Percentiles rank a stretch among this genome's conserved stretches.
phyloP scores from a whole-genome alignment of 2,888 invertebrate species.

The Crossocerus cetratus region DNA sequence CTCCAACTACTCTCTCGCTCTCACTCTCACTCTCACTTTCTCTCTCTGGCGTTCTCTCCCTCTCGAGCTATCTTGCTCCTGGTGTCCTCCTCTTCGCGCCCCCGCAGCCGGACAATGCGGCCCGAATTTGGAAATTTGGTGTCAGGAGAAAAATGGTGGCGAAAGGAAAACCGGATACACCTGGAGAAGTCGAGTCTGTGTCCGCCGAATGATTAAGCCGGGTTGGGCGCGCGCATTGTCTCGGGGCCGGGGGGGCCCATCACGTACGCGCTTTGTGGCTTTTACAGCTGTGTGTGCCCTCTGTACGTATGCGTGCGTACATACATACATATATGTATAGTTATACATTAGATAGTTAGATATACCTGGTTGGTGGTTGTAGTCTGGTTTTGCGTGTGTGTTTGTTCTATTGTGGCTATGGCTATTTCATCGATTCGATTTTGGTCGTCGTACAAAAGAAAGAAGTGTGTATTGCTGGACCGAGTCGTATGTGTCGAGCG shows the following conservation, averaged over 20 bases:
- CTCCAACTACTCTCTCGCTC: conserved; percentile 31
- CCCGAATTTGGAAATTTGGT: conserved; percentile 6
- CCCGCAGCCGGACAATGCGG: conserved; percentile 38
- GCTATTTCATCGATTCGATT: conserved; percentile 36
- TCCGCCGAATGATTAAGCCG: not conserved
- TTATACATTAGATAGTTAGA: conserved; percentile 58
- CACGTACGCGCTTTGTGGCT: conserved; percentile 51
- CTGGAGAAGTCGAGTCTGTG: not conserved
- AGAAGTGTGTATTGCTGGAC: conserved; percentile 18
- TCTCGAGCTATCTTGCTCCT: conserved; percentile 29
- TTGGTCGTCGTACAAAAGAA: conserved; percentile 44
- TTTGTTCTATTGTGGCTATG: conserved; percentile 27
- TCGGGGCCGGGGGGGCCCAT: conserved; percentile 50
- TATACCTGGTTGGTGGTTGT: conserved; percentile 12
- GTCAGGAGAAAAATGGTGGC: not conserved
- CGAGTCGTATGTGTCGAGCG: conserved; percentile 35
- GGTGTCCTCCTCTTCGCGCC: conserved; percentile 34
- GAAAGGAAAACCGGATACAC: not conserved
- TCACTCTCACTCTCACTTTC: conserved; percentile 36
- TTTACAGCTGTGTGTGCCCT: conserved; percentile 20
- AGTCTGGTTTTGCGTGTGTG: conserved; percentile 16
- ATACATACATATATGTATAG: conserved; percentile 59
- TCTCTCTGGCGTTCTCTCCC: conserved; percentile 34
- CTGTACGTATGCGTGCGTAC: conserved; percentile 57
- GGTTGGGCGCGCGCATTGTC: conserved; percentile 42